These are phyloP conservation scores for Habrosyne pyritoides DNA, from an alignment of 2,888 invertebrate genomes.

Conservation along the genomic window DNA sequence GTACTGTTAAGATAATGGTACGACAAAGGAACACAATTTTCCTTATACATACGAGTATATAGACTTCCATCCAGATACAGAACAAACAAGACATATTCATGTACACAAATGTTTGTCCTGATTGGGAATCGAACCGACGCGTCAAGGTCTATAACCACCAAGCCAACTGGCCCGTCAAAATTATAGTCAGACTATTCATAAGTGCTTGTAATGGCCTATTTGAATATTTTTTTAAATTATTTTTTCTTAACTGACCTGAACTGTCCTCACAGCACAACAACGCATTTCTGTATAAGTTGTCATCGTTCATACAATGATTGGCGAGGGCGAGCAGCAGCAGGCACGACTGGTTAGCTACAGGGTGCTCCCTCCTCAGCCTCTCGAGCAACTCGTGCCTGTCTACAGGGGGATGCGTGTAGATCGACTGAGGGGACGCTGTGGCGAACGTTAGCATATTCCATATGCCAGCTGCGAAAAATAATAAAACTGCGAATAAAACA, in stretches of 20 bases:
- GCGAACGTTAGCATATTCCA: conserved; percentile 91
- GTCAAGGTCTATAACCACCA: no score
- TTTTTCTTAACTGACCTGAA: conserved; percentile 87
- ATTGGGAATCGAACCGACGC: no score
- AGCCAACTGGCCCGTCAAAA: no score
- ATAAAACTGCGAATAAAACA: not conserved
- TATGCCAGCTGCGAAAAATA: conserved; percentile 82
- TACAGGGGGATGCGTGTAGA: conserved; percentile 58
- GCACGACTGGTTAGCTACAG: conserved; percentile 95
- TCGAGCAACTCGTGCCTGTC: conserved; percentile 73
- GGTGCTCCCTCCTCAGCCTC: conserved; percentile 84
- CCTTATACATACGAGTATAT: no score
- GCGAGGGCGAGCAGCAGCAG: conserved; percentile 93
- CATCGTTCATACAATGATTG: conserved; percentile 92
- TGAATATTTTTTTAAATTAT: no score
- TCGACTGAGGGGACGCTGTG: conserved; percentile 63
- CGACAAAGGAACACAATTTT: no score
- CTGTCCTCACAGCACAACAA: conserved; percentile 92
- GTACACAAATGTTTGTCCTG: no score
- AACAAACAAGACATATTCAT: no score
- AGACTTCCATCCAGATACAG: no score
- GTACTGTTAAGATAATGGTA: no score
- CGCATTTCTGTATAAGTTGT: conserved; percentile 94
- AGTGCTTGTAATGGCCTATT: no score
- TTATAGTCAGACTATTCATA: no score